Evolutionary conservation across 2,888 invertebrate genomes (phyloP).

Genomic region (Saturnia pavonia): DNA sequence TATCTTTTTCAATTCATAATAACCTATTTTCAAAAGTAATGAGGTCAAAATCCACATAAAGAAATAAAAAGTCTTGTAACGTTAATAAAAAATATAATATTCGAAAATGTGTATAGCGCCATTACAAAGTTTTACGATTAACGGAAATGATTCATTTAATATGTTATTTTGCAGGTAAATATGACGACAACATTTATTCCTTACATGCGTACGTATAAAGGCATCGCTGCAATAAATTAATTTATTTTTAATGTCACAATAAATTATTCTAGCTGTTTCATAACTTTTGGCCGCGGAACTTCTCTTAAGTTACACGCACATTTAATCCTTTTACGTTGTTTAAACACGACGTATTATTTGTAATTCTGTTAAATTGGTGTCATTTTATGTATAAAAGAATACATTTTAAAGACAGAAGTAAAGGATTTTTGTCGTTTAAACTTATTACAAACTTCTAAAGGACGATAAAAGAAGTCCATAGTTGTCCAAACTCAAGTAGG

Average conservation of each 20-base stretch:
- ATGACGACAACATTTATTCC: neutral
- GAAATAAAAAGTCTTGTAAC: neutral
- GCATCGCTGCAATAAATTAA: neutral
- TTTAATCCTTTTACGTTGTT: neutral
- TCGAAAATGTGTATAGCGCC: neutral
- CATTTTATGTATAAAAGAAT: neutral
- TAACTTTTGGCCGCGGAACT: neutral
- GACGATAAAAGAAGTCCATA: too few relatives aligned
- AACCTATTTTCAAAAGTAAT: neutral
- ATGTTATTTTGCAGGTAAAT: conserved; percentile 9
- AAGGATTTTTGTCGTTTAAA: too few relatives aligned
- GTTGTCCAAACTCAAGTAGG: too few relatives aligned
- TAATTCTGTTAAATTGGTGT: neutral
- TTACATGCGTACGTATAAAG: neutral
- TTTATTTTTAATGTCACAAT: conserved; percentile 23
- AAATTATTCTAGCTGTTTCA: conserved; percentile 26
- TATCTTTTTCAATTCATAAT: too few relatives aligned
- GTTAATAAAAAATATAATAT: conserved; percentile 7
- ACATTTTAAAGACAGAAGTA: too few relatives aligned
- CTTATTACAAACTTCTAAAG: too few relatives aligned
- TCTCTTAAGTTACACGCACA: neutral
- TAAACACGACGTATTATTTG: neutral
- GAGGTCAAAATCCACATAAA: neutral
- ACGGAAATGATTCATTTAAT: conserved; percentile 13
- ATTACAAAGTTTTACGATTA: conserved; percentile 4